phyloP scores from a whole-genome alignment of 2,113 vertebrate genomes.

The Isichthys henryi region DNA sequence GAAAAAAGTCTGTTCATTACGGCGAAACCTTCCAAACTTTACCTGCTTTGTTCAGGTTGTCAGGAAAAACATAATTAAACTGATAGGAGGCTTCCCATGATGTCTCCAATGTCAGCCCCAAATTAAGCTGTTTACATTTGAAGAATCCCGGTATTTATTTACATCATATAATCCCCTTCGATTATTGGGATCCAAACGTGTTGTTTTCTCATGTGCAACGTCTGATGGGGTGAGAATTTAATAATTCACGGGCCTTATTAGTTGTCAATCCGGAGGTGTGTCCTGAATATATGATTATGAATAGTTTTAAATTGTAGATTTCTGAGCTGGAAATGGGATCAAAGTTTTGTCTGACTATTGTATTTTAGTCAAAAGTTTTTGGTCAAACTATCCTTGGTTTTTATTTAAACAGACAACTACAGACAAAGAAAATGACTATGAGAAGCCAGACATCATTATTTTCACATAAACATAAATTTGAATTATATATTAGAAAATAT shows the following conservation, averaged over 20 bases:
- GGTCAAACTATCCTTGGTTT: neutral
- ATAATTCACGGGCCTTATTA: neutral
- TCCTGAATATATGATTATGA: neutral
- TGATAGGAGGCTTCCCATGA: neutral
- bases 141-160: neutral
- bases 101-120: neutral
- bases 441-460: neutral
- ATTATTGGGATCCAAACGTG: neutral
- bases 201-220: neutral
- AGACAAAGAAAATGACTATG: neutral
- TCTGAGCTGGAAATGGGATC: neutral
- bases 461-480: neutral
- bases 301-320: neutral
- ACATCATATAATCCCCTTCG: neutral
- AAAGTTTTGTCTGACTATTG: neutral
- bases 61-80: neutral
- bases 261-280: neutral
- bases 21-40: neutral
- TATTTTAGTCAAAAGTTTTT: neutral
- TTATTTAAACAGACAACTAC: neutral
- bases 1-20: neutral
- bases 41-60: neutral
- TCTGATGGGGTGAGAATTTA: neutral
- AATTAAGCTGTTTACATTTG: neutral
- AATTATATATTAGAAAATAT: conserved; percentile 1